Evolutionary conservation across 2,888 invertebrate genomes (phyloP).

Genomic region (Nemotelus nigrinus): DNA sequence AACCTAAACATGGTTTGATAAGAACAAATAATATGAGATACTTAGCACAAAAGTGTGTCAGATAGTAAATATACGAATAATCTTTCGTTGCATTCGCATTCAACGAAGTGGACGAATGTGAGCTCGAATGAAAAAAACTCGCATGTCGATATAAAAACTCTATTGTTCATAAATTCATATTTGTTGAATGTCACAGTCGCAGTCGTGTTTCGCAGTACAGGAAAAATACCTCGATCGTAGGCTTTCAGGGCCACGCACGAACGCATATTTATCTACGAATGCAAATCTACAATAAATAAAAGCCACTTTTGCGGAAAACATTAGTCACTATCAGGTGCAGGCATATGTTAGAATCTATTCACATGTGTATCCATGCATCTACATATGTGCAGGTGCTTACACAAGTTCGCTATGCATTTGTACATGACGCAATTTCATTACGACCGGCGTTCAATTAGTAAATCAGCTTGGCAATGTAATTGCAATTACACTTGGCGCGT

Average conservation of each 20-base stretch:
- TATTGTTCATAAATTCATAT: too few relatives aligned
- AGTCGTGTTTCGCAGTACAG: background rate
- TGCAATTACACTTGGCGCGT: slow-evolving; percentile 42
- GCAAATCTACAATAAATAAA: background rate
- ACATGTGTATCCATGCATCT: background rate
- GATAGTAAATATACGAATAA: too few relatives aligned
- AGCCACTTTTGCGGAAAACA: slow-evolving; percentile 38
- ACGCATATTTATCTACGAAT: slow-evolving; percentile 2
- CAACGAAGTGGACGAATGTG: too few relatives aligned
- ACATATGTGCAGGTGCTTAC: background rate
- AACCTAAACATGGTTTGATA: too few relatives aligned
- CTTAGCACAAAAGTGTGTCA: too few relatives aligned
- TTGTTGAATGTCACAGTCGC: too few relatives aligned
- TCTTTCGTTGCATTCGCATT: too few relatives aligned
- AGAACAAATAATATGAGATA: too few relatives aligned
- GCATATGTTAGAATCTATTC: too few relatives aligned
- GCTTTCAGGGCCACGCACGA: slow-evolving; percentile 21
- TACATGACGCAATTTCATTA: slow-evolving; percentile 41
- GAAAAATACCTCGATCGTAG: background rate
- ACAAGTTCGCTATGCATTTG: background rate
- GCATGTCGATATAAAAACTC: too few relatives aligned
- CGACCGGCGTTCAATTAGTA: slow-evolving; percentile 37
- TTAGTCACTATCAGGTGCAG: background rate
- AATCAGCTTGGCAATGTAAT: slow-evolving; percentile 41
- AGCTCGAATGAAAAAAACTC: too few relatives aligned